Base-by-base conservation (phyloP, 1,140 invertebrate genomes). In the Bombus superbus region DNA sequence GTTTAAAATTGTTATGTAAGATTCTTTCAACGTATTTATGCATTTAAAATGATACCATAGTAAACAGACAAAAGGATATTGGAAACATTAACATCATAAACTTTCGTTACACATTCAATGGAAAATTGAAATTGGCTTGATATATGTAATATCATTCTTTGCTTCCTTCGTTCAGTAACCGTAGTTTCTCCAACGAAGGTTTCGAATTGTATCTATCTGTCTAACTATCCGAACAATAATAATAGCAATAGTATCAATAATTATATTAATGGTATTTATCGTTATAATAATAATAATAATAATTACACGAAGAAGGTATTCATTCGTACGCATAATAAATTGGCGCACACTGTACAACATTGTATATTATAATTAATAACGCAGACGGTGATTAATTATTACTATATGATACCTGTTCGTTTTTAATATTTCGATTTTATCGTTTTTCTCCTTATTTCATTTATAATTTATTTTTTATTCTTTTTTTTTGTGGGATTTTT, bases 301-400 rank as follows among this genome's bases (percentile, higher is more conserved):
- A 68, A 89, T 89, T 85, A 62, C 76, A 90, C 86, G 81, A 86
- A 89, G 79, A 87, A 89, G 64, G 62, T 88, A 89, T 84, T 77
- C 25, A 75, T 53, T 53, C 47, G 47, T 57, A 89, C 73, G 88
- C 85, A 76, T 82, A 87, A 86, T 82, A 80, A 68, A 72, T 66
- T 87, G 69, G 85, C 74, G 83, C 77, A 84, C 44, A 62, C 80
- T 91, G 83, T 90, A 91, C 86, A 89, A 90, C 57, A 81, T 74
- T 89, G 40, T 85, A 77, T 59, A 80, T 59, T 66, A 81, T 71
- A 22, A 72, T 88, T 82, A 78, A 86, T 82, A 78, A 86, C 81
- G 72, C 40, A 47, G 84, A 76, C 82, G 57, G 85, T 68, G 71
- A 89, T 89, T 81, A 66, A 81, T 76, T 74, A 85, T 85, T 68